Percentiles rank a stretch among this genome's conserved stretches.
Evolutionary conservation across 2,113 vertebrate genomes (phyloP).

Genomic region (Notarius lentiginosus): DNA sequence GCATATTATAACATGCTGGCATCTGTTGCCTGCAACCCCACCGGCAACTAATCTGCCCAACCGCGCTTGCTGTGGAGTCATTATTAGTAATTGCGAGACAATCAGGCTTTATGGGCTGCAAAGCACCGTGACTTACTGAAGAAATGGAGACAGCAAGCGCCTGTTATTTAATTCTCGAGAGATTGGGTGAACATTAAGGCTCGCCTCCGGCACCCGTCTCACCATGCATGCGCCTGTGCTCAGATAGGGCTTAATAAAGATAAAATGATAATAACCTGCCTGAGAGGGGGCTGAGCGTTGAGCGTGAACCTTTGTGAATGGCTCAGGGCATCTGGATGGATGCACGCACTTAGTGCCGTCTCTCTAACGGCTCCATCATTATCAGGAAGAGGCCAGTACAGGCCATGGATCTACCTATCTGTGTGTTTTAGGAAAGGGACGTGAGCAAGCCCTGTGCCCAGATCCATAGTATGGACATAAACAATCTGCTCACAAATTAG

Average conservation of each 20-base stretch:
- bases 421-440: background rate
- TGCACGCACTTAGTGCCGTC: background rate
- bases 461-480: constrained; percentile 8
- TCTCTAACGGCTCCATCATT: background rate
- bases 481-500: background rate
- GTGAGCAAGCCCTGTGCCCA: background rate
- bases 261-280: constrained; percentile 73
- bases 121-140: constrained; percentile 54
- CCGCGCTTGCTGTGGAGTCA: constrained; percentile 67
- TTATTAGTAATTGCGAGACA: constrained; percentile 79
- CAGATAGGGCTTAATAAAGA: constrained; percentile 66
- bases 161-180: constrained; percentile 74
- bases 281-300: constrained; percentile 56
- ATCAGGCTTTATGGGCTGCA: constrained; percentile 77
- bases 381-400: background rate
- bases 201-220: constrained; percentile 51
- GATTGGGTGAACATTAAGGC: constrained; percentile 68
- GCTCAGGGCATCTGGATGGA: background rate
- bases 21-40: constrained; percentile 64
- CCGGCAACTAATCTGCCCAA: constrained; percentile 67
- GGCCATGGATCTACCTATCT: background rate
- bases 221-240: constrained; percentile 21
- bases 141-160: constrained; percentile 66
- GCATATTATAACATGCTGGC: constrained; percentile 59
- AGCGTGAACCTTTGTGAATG: background rate